Evolutionary conservation across 2,797 vertebrate species (phyloP), one percentile per base, ranked within the genome.

Genomic region (Notoglanidium macrostoma): DNA sequence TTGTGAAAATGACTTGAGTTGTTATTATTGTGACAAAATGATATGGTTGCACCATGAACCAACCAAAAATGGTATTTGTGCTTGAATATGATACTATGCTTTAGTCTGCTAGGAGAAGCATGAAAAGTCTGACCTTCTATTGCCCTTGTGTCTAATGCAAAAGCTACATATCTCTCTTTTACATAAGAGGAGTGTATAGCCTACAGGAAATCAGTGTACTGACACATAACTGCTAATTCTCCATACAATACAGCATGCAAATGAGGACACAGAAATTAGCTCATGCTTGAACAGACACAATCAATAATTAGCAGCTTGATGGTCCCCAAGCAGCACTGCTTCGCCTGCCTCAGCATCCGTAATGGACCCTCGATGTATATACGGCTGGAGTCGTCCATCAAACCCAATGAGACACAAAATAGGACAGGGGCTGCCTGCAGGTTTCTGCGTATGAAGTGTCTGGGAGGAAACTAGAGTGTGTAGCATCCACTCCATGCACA

Each of bases 271-370:
- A 77, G 54, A 86, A 88, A 92, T 91, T 88, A 90, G 86, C 67
- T 84, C 86, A 85, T 88, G 90, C 88, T 88, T 87, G 89, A 90
- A 86, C 72, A 90, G 88, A 85, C 87, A 73, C 90, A 86, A 91
- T 91, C 88, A 87, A 89, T 89, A 87, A 89, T 89, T 89, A 91
- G 90, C 70, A 88, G 90, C 90, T 89, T 87, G 90, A 90, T 90
- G 86, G 74, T 88, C 86, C 85, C 85, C 89, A 81, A 85, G 88
- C 85, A 44, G 86, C 76, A n/a, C 55, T 40, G 68, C 67, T 54
- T 65, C 17, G 44, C 63, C 80, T 89, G 72, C 51, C 65, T 85
- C 57, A 79, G 83, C 82, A 77, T 55, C 76, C 55, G 12, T 89
- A 88, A 88, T 89, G 88, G 87, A 79, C 85, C 59, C 19, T 68